Base-by-base conservation (phyloP, 2,113 vertebrate genomes). In the Cavia aperea region DNA sequence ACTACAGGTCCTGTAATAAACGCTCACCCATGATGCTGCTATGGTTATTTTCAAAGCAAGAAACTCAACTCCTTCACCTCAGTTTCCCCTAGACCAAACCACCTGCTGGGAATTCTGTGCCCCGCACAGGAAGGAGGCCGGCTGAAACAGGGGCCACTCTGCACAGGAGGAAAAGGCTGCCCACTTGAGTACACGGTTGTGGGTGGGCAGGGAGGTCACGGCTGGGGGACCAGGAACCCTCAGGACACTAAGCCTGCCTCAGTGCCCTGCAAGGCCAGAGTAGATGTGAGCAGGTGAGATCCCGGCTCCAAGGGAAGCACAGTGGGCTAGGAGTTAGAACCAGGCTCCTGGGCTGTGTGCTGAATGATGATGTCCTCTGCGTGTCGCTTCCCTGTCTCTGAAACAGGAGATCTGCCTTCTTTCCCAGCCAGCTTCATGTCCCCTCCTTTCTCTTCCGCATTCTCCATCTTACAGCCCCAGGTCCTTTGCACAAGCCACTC, bases 11-110 rank as follows among this genome's bases (percentile, higher is more conserved):
- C 63, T 18, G 2, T 4, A 72, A 60, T 2, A 13, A 75, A 39
- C 0, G 1, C 54, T 77, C 87, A n/a, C 4, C 31, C 54, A 49
- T 7, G 33, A 81, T 2, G 54, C 0, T 36, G 62, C 36, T 68
- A 16, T 16, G 49, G 33, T 54, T 43, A 49, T 79, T 65, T 24
- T 66, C 51, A 66, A 75, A 58, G 9, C 7, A 43, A 26, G 24
- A 81, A 19, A 87, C 43, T 58, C 54, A 8, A 10, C 26, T 46
- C n/a, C 77, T 33, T 73, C 26, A 56, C 79, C 75, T 86, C 73
- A 5, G 70, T 78, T 68, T 88, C 77, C n/a, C n/a, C 43, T 58
- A 46, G 43, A 62, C 63, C 77, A 70, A n/a, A 70, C 14, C 63
- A 62, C 62, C 29, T 87, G 33, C 6, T 19, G 58, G 24, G 29